Evolutionary conservation across 2,888 invertebrate species (phyloP).

Genomic region (Hymenopus coronatus): DNA sequence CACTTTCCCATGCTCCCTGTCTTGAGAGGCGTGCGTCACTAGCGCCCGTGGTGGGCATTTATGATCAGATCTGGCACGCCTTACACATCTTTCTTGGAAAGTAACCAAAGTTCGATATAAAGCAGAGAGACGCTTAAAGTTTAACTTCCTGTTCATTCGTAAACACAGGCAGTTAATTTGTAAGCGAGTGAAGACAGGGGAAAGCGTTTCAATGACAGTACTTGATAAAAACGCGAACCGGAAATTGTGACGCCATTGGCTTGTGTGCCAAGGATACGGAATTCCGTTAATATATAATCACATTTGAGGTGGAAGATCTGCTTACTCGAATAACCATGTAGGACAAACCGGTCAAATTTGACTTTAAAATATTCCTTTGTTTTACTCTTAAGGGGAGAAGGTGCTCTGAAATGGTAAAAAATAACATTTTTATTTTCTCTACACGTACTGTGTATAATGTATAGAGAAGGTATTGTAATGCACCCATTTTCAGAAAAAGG

Average conservation of each 20-base stretch:
- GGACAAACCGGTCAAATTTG: no score
- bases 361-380: no score
- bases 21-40: not conserved
- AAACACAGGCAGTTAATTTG: not conserved
- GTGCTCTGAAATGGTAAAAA: no score
- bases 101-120: not conserved
- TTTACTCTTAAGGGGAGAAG: no score
- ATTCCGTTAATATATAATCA: not conserved
- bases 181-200: not conserved
- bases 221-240: not conserved
- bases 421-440: no score
- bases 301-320: not conserved
- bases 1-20: not conserved
- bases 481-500: no score
- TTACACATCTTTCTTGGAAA: not conserved
- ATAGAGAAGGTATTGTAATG: no score
- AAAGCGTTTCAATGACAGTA: not conserved
- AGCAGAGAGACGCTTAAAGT: not conserved
- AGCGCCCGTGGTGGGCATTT: not conserved
- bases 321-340: not conserved
- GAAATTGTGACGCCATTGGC: not conserved
- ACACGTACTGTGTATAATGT: no score
- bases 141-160: not conserved
- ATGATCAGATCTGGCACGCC: not conserved
- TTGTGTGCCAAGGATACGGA: not conserved